phyloP scores from a whole-genome alignment of 2,797 vertebrate genomes.

The Oceanodroma leucorhoa region DNA sequence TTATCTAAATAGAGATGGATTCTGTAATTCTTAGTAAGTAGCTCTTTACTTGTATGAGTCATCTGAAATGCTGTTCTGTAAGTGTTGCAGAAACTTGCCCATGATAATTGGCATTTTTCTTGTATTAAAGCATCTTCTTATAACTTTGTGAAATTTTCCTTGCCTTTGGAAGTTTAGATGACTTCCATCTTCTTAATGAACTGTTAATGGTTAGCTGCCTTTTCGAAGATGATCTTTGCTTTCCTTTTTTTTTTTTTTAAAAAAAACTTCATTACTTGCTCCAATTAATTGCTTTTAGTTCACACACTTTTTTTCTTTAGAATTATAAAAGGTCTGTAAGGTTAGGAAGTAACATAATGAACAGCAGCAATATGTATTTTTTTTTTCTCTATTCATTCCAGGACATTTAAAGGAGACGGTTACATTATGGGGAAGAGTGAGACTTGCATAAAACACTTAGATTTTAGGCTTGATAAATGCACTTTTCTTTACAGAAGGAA shows the following conservation, averaged over 20 bases:
- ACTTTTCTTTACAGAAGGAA: neutral
- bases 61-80: neutral
- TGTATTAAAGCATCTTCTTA: neutral
- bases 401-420: neutral
- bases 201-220: neutral
- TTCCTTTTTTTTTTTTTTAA: neutral
- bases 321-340: neutral
- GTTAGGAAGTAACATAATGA: neutral
- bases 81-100: constrained; percentile 26
- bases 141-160: neutral
- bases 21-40: neutral
- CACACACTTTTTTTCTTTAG: neutral
- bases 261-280: neutral
- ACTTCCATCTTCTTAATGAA: neutral
- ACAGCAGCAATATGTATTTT: neutral
- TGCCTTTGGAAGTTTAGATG: neutral
- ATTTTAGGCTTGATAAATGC: neutral
- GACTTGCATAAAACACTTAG: neutral
- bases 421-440: neutral
- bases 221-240: neutral
- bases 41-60: neutral
- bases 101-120: neutral
- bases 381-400: neutral
- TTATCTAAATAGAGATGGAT: neutral
- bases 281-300: neutral